A percentile compares a stretch with the other conserved stretches of the same genome.
These are phyloP conservation scores for Ceryle rudis DNA, from an alignment of 2,797 vertebrate genomes.

Conservation along the genomic window DNA sequence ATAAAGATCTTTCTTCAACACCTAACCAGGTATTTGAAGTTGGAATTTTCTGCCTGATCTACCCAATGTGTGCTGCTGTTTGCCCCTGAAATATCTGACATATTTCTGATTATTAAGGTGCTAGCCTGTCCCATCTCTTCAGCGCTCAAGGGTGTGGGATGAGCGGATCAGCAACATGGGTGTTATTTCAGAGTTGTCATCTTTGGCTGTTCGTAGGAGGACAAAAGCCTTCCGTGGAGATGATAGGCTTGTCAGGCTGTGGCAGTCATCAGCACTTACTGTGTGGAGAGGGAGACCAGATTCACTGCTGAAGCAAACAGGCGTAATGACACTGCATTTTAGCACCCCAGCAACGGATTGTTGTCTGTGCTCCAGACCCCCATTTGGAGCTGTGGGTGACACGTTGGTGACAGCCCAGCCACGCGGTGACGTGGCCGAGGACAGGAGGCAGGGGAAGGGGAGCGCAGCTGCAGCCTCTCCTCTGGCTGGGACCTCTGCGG, in stretches of 20 bases:
- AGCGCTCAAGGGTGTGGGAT: neutral
- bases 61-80: neutral
- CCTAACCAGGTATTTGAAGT: neutral
- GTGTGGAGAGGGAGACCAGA: neutral
- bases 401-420: neutral
- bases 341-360: neutral
- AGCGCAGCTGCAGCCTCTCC: neutral
- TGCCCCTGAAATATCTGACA: neutral
- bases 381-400: neutral
- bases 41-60: neutral
- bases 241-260: neutral
- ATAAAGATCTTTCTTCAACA: neutral
- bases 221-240: neutral
- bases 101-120: neutral
- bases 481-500: neutral
- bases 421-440: accelerated
- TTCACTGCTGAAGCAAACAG: neutral
- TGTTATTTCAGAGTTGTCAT: neutral
- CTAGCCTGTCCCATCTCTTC: neutral
- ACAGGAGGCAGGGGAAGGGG: neutral
- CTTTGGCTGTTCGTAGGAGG: neutral
- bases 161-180: neutral
- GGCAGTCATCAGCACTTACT: neutral
- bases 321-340: neutral
- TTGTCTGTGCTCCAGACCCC: neutral